Evolutionary conservation across 2,888 invertebrate genomes (phyloP).

Genomic region (Thumatha senex): DNA sequence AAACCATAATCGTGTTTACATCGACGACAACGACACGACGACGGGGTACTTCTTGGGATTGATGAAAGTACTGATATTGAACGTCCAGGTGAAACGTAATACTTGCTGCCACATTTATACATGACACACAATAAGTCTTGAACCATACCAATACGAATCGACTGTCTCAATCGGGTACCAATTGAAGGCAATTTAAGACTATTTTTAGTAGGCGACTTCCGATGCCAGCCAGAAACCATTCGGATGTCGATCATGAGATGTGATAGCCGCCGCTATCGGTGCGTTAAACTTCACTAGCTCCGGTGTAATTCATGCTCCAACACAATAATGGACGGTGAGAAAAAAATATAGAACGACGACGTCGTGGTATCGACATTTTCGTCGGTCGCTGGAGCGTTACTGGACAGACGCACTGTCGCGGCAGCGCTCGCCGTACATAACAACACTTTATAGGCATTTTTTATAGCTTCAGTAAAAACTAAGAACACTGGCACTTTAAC

Average conservation of each 20-base stretch:
- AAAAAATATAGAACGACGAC: constrained; percentile 43
- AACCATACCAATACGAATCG: constrained; percentile 26
- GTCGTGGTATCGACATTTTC: constrained; percentile 63
- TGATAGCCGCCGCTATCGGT: constrained; percentile 14
- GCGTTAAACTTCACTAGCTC: constrained; percentile 17
- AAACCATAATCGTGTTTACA: constrained; percentile 49
- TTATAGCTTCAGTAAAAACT: constrained; percentile 59
- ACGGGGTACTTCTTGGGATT: constrained; percentile 38
- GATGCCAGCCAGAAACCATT: constrained; percentile 9
- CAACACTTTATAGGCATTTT: constrained; percentile 61
- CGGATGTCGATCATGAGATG: constrained; percentile 14
- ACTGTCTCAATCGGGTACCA: constrained; percentile 30
- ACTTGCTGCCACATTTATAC: constrained; percentile 21
- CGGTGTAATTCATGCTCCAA: constrained; percentile 20
- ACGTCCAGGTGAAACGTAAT: constrained; percentile 17
- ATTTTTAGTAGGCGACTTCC: constrained; percentile 32
- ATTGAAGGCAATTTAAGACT: constrained; percentile 33
- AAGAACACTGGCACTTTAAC: constrained; percentile 53
- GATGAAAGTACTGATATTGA: constrained; percentile 12
- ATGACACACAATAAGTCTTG: constrained; percentile 23
- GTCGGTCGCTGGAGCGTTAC: constrained; percentile 53
- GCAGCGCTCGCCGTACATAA: constrained; percentile 48
- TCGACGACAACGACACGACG: constrained; percentile 31
- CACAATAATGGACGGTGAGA: constrained; percentile 32
- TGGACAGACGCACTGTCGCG: constrained; percentile 56